Evolutionary conservation across 2,888 invertebrate genomes (phyloP).

Genomic region (Rhimphoctona megacephalus): DNA sequence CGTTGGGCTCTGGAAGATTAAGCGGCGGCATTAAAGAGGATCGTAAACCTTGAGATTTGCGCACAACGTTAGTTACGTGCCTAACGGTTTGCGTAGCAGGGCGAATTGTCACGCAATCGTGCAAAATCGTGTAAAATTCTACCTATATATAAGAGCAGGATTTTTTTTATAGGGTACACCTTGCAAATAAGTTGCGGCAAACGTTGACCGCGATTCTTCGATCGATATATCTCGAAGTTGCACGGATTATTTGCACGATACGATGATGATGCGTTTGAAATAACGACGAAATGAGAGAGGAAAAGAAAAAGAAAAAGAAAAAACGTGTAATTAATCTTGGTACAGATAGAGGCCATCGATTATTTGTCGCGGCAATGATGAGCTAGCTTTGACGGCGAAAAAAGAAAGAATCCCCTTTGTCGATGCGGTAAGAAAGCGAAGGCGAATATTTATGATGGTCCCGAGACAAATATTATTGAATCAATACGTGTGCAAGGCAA

Average conservation of each 20-base stretch:
- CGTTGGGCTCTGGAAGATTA: background rate
- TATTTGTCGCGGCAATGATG: background rate
- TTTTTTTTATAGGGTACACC: conserved; percentile 21
- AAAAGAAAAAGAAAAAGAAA: background rate
- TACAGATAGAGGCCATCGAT: conserved; percentile 6
- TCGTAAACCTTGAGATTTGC: conserved; percentile 42
- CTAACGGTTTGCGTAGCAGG: conserved; percentile 24
- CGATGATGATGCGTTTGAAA: background rate
- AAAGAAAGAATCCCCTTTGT: conserved; percentile 28
- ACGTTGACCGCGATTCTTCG: conserved; percentile 60
- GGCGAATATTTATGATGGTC: conserved; percentile 18
- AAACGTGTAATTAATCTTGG: conserved; percentile 47
- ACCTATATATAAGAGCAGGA: conserved; percentile 11
- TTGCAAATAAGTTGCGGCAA: conserved; percentile 22
- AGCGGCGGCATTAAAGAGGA: background rate
- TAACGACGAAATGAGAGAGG: background rate
- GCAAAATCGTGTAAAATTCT: conserved; percentile 19
- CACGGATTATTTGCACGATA: background rate
- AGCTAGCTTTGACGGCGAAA: background rate
- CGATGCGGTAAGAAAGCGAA: background rate
- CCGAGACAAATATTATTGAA: conserved; percentile 15
- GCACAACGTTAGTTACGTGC: conserved; percentile 45
- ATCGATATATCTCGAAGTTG: conserved; percentile 59
- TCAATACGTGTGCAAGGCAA: conserved; percentile 33
- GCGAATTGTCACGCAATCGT: conserved; percentile 59